phyloP scores from a whole-genome alignment of 2,797 vertebrate genomes.

The Carduelis carduelis region DNA sequence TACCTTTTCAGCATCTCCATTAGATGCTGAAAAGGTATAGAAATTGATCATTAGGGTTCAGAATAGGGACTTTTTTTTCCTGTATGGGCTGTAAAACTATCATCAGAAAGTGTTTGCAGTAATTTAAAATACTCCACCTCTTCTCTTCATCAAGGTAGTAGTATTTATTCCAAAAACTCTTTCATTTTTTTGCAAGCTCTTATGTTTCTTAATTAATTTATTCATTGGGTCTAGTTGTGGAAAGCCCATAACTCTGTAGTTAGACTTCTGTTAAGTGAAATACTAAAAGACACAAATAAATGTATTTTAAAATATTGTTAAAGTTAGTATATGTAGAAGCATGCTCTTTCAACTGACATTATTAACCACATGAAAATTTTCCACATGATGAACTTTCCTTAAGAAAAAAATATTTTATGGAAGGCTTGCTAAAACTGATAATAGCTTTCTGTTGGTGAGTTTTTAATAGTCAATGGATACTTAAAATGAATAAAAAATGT shows the following conservation, averaged over 20 bases:
- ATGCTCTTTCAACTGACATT: background rate
- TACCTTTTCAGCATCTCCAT: background rate
- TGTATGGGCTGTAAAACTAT: accelerated
- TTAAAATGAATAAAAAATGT: background rate
- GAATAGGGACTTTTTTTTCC: background rate
- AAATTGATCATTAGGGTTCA: background rate
- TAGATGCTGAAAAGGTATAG: background rate
- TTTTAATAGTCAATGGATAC: background rate
- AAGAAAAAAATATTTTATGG: background rate
- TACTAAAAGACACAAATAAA: background rate
- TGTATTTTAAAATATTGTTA: background rate
- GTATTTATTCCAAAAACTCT: background rate
- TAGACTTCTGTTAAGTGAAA: background rate
- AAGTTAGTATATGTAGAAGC: background rate
- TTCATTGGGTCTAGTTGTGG: background rate
- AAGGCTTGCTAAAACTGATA: background rate
- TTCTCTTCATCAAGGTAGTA: background rate
- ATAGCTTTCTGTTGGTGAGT: background rate
- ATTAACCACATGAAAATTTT: background rate
- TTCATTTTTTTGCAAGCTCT: background rate
- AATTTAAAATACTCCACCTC: background rate
- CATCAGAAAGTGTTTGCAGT: background rate
- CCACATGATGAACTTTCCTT: background rate
- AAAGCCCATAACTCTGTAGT: background rate
- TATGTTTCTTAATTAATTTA: background rate